Evolutionary conservation across 2,797 vertebrate species (phyloP).

Genomic region (Adelosebastes latens): DNA sequence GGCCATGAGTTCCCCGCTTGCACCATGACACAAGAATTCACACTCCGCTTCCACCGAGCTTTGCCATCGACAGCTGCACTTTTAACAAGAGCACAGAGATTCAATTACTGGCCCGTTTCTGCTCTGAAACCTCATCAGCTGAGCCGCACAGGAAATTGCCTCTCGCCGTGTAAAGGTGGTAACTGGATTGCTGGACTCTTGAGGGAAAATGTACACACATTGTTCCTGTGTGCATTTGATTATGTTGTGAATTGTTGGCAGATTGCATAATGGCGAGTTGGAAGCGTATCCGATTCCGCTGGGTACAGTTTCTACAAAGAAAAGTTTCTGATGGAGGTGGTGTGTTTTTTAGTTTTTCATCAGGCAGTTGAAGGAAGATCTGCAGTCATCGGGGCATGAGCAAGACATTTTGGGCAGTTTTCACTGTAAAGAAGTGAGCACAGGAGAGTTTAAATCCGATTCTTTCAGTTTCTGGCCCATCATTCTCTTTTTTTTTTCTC

Average conservation of each 20-base stretch:
- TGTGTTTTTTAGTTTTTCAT: constrained; percentile 35
- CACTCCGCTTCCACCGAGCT: constrained; percentile 72
- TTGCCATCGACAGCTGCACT: constrained; percentile 77
- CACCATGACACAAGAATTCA: constrained; percentile 86
- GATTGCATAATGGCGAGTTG: constrained; percentile 50
- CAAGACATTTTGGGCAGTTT: constrained; percentile 36
- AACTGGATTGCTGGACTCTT: constrained; percentile 63
- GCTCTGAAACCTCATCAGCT: constrained; percentile 62
- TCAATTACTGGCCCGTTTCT: constrained; percentile 79
- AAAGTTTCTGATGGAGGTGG: constrained; percentile 5
- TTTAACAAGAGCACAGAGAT: constrained; percentile 83
- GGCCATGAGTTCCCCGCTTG: constrained; percentile 71
- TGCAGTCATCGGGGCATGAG: constrained; percentile 43
- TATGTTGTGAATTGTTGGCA: constrained; percentile 53
- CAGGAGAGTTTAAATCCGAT: constrained; percentile 42
- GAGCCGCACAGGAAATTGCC: constrained; percentile 76
- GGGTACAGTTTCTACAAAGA: constrained; percentile 1
- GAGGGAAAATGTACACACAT: constrained; percentile 48
- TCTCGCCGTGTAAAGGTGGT: constrained; percentile 66
- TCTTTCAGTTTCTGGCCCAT: constrained; percentile 21
- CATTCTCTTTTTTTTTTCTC: background rate
- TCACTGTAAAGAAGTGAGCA: constrained; percentile 22
- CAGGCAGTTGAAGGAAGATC: constrained; percentile 17
- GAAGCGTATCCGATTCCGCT: constrained; percentile 3
- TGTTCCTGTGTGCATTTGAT: constrained; percentile 43